These are phyloP conservation scores for Physella acuta DNA, from an alignment of 1,140 invertebrate genomes.

Conservation along the genomic window DNA sequence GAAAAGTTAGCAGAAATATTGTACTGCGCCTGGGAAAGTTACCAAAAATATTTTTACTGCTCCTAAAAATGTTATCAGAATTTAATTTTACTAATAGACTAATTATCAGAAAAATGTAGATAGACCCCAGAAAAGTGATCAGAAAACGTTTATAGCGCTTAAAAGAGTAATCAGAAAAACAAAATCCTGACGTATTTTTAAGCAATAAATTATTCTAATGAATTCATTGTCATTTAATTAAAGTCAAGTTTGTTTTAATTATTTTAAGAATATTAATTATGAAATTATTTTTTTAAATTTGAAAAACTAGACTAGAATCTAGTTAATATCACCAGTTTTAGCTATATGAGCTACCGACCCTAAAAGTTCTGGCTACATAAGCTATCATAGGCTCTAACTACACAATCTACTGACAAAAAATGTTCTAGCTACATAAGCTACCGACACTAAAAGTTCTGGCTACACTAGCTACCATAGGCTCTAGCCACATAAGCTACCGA, in stretches of 20 bases:
- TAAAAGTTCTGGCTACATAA: too few species aligned
- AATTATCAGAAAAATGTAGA: background rate
- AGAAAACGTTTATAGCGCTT: background rate
- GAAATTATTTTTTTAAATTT: too few species aligned
- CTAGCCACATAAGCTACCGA: too few species aligned
- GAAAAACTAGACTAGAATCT: too few species aligned
- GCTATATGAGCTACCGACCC: too few species aligned
- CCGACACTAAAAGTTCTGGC: background rate
- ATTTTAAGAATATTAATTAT: background rate
- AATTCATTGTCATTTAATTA: too few species aligned
- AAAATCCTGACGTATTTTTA: too few species aligned
- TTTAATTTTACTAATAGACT: background rate
- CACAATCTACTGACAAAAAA: too few species aligned
- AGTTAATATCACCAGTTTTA: too few species aligned
- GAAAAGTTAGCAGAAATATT: background rate
- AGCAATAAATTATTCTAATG: background rate
- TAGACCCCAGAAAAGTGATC: background rate
- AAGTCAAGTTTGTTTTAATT: background rate
- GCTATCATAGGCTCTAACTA: background rate
- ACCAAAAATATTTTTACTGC: background rate
- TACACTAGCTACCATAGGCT: too few species aligned
- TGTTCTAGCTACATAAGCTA: too few species aligned
- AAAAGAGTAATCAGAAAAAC: background rate
- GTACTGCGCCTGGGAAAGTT: conserved; percentile 12
- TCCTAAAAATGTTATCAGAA: background rate